A percentile compares a stretch with the other conserved stretches of the same genome.
Evolutionary conservation across 2,113 vertebrate genomes (phyloP).

Genomic region (Tragelaphus strepsiceros): DNA sequence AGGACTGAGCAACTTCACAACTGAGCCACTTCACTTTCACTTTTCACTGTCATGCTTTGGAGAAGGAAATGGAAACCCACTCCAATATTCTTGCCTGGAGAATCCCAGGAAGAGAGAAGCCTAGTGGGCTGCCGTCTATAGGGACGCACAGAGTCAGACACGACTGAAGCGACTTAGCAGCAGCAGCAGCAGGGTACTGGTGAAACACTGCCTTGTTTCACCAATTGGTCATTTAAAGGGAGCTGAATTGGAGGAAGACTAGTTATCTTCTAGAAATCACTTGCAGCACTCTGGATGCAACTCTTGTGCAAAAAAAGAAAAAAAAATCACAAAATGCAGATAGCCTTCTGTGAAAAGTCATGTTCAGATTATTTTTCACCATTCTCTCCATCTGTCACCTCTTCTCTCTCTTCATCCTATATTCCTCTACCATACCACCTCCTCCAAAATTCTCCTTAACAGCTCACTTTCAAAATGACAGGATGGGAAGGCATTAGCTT

Average conservation of each 20-base stretch:
- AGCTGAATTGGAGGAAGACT: background rate
- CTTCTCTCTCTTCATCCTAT: background rate
- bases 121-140: too few relatives aligned
- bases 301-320: background rate
- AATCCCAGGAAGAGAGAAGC: too few relatives aligned
- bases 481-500: background rate
- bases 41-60: too few relatives aligned
- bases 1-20: too few relatives aligned
- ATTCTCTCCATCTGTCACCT: background rate
- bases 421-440: background rate
- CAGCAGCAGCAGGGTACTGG: background rate
- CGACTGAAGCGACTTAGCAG: too few relatives aligned
- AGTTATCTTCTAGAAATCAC: background rate
- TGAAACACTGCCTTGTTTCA: background rate
- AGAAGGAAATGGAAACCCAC: too few relatives aligned
- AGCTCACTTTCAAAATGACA: background rate
- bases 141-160: too few relatives aligned
- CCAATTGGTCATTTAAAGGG: background rate
- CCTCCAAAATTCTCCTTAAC: background rate
- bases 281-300: background rate
- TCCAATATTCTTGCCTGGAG: too few relatives aligned
- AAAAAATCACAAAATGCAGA: background rate
- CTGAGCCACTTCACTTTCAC: too few relatives aligned
- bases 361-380: background rate
- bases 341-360: background rate